A percentile compares a stretch with the other conserved stretches of the same genome.
Conservation (phyloP, 1,140 invertebrate species). For the Tetraneura akinire region DNA sequence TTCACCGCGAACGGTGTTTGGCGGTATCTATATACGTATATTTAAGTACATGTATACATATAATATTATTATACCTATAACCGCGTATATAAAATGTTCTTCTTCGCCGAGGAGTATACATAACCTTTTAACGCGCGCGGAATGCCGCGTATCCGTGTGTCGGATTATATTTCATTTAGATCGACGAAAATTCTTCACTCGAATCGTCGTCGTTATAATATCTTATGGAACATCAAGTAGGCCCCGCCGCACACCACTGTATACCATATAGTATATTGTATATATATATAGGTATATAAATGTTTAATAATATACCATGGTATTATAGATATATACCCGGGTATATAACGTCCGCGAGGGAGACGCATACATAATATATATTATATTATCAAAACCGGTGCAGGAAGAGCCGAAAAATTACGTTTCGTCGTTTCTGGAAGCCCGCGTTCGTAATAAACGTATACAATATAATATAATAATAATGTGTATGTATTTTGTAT, state of each 20-base stretch:
- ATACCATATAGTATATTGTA: too few relatives aligned
- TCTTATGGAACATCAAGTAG: not conserved
- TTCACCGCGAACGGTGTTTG: not conserved
- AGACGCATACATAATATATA: too few relatives aligned
- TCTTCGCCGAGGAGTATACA: conserved; percentile 1
- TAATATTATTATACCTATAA: not conserved
- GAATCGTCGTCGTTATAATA: conserved; percentile 15
- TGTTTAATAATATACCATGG: too few relatives aligned
- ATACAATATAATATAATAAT: too few relatives aligned
- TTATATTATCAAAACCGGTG: too few relatives aligned
- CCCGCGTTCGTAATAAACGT: too few relatives aligned
- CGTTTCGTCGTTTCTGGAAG: too few relatives aligned
- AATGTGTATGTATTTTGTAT: too few relatives aligned
- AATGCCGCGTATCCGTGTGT: conserved; percentile 19
- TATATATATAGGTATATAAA: too few relatives aligned
- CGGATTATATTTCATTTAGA: conserved; percentile 34
- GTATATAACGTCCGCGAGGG: too few relatives aligned
- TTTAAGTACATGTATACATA: not conserved
- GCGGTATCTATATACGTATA: not conserved
- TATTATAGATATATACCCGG: not conserved
- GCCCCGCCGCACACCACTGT: too few relatives aligned
- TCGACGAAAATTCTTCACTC: conserved; percentile 20
- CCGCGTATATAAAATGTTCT: not conserved
- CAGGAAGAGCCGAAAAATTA: too few relatives aligned
- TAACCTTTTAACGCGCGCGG: conserved; percentile 24